Evolutionary conservation across 2,888 invertebrate species (phyloP).

Genomic region (Bembecia ichneumoniformis): DNA sequence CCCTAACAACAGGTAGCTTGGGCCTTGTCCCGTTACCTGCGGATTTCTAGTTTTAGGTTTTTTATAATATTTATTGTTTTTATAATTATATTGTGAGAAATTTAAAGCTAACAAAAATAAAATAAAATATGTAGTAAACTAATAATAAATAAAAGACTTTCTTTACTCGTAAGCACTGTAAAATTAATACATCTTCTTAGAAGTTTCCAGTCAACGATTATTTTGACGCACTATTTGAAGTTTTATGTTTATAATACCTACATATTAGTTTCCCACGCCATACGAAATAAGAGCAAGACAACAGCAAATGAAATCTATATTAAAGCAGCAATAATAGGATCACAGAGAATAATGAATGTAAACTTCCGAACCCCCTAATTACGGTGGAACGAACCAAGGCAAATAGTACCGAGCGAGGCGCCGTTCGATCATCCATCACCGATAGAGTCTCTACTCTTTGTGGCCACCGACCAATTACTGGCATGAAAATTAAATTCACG

Average conservation of each 20-base stretch:
- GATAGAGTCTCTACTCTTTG: conserved; percentile 61
- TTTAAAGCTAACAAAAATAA: too few species aligned
- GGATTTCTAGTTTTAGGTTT: too few species aligned
- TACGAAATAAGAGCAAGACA: conserved; percentile 28
- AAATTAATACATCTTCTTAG: background rate
- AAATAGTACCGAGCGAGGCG: conserved; percentile 63
- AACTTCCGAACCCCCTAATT: conserved; percentile 68
- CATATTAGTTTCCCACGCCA: conserved; percentile 12
- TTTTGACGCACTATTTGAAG: too few species aligned
- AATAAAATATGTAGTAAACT: too few species aligned
- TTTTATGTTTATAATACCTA: background rate
- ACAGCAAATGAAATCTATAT: conserved; percentile 57
- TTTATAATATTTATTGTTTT: too few species aligned
- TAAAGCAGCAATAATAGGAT: conserved; percentile 55
- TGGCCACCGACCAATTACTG: conserved; percentile 71
- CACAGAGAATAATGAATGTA: conserved; percentile 63
- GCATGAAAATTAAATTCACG: conserved; percentile 73
- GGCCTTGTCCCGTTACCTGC: too few species aligned
- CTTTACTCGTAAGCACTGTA: too few species aligned
- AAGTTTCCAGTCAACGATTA: background rate
- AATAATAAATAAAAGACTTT: too few species aligned
- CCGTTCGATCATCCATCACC: conserved; percentile 69
- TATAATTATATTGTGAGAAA: too few species aligned
- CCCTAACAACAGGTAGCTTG: too few species aligned
- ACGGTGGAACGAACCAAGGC: conserved; percentile 51